Base-by-base conservation (phyloP, 2,888 invertebrate species). In the Eilema griseolum region DNA sequence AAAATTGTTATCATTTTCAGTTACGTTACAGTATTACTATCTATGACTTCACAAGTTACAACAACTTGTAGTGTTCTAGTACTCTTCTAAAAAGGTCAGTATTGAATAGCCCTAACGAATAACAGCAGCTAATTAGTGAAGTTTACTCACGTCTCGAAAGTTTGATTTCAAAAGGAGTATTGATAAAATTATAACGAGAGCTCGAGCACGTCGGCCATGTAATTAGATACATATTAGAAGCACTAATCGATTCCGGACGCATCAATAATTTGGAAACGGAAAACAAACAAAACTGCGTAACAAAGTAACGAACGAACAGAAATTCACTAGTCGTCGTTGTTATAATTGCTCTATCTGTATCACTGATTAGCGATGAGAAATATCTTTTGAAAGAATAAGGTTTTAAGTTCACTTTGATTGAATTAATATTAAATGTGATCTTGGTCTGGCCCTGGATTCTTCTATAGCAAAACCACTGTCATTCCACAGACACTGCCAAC, bases 221-320 rank as follows among this genome's bases (percentile, higher is more conserved):
- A 61, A 69, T 78, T 78, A 83, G 75, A 79, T 72, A 71, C 70
- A 83, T 77, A 81, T 82, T 84, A 79, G 67, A 67, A 77, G 57
- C 66, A 76, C 33, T 78, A 82, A 87, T 86, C 80, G 77, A 71
- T 80, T 83, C 72, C 75, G 82, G 83, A 87, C 83, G 80, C 74
- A 72, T 73, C 70, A 73, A 73, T 83, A 83, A 84, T 82, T 83
- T 74, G 70, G 70, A 76, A 69, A 76, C 76, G 72, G 71, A 80
- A 80, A 78, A 74, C 69, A 20, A 52, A 20, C 2, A 52, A 41
- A 20, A 10, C 20, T 52, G n/a, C 0, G n/a, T 52, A 52, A 5
- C n/a, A 52, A n/a, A 52, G 8, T 52, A 52, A 52, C 8, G n/a
- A 52, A 52, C 52, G n/a, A 52, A 52, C 10, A 52, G 8, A 52